Base-by-base conservation (phyloP, 2,888 invertebrate genomes). In the Archips crataeganus region DNA sequence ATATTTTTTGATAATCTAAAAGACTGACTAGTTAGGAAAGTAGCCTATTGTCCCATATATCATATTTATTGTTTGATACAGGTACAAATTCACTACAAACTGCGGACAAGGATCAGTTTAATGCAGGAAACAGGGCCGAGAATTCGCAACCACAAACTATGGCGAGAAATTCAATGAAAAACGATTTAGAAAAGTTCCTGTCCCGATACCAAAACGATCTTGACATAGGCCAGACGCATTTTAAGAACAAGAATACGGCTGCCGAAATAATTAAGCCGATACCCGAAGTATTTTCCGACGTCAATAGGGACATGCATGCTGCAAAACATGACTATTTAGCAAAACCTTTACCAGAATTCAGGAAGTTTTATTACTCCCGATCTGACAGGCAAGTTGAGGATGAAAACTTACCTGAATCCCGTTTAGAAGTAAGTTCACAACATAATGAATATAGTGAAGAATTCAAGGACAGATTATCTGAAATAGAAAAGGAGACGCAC, bases 291-390 rank as follows among this genome's bases (percentile, higher is more conserved):
- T 84, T 77, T 72, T 72, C 78, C 0, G 78, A 80, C 32, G 36
- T 74, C 2, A 60, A 77, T 8, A 77, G 79, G 32, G 70, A 77
- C 10, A 45, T 75, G 4, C 62, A 13, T 64, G 32, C n/a, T 63
- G 34, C 13, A 9, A 76, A 71, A 60, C 75, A 74, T 0, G 77
- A 78, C 54, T 91, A 88, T 74, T 79, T 93, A 42, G 91, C 91
- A 76, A 90, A 88, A 13, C 91, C 94, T 0, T 71, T 94, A 9
- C 75, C 67, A 0, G 93, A 93, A 66, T 94, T 94, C 65, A 85
- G 94, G 69, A 92, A 90, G 76, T 77, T 90, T 2, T 94, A 94
- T 76, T 84, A 84, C 5, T 79, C 85, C 0, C 79, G 78, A 64
- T 45, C 74, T 32, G 74, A 70, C 47, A 42, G 60, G 1, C 63